phyloP scores from a whole-genome alignment of 2,888 invertebrate genomes.

The Archips xylosteana region DNA sequence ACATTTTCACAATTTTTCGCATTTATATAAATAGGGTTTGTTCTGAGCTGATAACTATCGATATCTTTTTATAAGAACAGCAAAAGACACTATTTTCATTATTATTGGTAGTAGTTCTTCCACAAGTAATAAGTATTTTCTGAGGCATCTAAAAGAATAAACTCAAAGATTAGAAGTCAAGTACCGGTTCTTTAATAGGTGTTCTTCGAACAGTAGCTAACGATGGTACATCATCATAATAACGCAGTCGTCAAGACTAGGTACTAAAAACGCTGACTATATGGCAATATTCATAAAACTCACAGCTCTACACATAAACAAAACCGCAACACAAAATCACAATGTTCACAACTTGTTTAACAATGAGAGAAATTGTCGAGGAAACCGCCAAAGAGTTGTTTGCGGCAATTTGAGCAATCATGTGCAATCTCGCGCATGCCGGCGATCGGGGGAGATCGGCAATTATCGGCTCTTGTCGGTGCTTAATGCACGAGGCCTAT shows the following conservation, averaged over 20 bases:
- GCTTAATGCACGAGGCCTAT: constrained; percentile 28
- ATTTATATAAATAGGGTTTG: no score
- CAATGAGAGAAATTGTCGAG: constrained; percentile 45
- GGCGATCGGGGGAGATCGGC: constrained; percentile 48
- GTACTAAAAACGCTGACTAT: background rate
- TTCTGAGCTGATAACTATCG: no score
- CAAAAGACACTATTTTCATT: background rate
- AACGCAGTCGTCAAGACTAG: background rate
- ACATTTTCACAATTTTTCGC: no score
- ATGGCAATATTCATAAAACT: background rate
- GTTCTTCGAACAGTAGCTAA: background rate
- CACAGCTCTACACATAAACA: background rate
- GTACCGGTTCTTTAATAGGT: no score
- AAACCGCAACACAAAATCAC: constrained; percentile 44
- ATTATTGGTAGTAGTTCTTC: no score
- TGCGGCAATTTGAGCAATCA: constrained; percentile 63
- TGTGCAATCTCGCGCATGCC: constrained; percentile 71
- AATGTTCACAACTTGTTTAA: constrained; percentile 55
- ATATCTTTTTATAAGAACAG: no score
- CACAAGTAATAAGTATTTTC: background rate
- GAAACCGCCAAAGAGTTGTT: constrained; percentile 50
- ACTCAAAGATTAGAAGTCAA: no score
- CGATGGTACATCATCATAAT: background rate
- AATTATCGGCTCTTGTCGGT: constrained; percentile 61
- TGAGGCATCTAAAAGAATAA: no score